Base-by-base conservation (phyloP, 2,888 invertebrate species). In the Mimas tiliae region DNA sequence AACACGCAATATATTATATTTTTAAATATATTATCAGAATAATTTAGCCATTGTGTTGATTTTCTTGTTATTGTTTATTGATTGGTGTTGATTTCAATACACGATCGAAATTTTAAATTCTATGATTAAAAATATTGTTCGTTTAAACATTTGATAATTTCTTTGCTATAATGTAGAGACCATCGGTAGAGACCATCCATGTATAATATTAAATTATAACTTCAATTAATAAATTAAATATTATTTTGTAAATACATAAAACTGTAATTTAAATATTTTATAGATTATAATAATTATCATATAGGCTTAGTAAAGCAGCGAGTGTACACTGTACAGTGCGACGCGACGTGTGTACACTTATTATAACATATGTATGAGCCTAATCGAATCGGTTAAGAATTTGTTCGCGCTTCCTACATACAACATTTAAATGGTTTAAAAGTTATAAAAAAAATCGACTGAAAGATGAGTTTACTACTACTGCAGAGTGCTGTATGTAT, bases 331-430 rank as follows among this genome's bases (percentile, higher is more conserved):
- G 53, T 55, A 64, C 27, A 47, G 33, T 52, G 33, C 9, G 52
- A 45, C 38, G 27, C 27, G 27, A 27, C 27, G 27, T 27, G n/a
- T 63, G 14, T 50, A 51, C 19, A 51, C 50, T 34, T 51, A 45
- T 33, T 47, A 47, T 55, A 33, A 66, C 69, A 9, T 7, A 74
- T 66, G 66, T 72, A 70, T 68, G 67, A 68, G 67, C 63, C 68
- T 74, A 75, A 78, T 75, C 71, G 71, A 76, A 76, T 76, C 74
- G 62, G 55, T 69, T 74, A 72, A 63, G 52, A 65, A 74, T 64
- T 77, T 74, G 73, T 75, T 70, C 72, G 74, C 67, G 73, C 70
- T 69, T 71, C 69, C 65, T 68, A 66, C 64, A 68, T 69, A 63
- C 52, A 45, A 70, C 19, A 65, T 55, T 64, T 64, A 66, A 65